phyloP scores from a whole-genome alignment of 2,797 vertebrate species.

The Lophura swinhoii region DNA sequence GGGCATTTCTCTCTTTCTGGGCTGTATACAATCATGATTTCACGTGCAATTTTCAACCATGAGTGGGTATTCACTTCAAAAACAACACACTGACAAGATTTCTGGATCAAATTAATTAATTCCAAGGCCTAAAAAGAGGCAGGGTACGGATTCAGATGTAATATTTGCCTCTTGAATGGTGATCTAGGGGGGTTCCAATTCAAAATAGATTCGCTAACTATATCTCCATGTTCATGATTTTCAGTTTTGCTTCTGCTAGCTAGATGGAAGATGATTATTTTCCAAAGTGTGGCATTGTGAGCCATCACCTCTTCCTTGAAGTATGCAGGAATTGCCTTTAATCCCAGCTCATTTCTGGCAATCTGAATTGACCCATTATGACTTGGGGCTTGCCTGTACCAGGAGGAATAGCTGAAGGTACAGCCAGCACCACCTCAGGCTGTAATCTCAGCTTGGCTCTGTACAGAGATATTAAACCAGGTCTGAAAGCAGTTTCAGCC shows the following conservation, averaged over 20 bases:
- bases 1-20: neutral
- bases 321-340: neutral
- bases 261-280: too few species aligned
- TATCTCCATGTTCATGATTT: neutral
- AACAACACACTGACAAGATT: neutral
- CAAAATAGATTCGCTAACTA: neutral
- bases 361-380: neutral
- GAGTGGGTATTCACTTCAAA: neutral
- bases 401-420: neutral
- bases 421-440: neutral
- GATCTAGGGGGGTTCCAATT: neutral
- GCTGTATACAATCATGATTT: neutral
- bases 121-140: neutral
- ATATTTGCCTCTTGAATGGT: neutral
- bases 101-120: neutral
- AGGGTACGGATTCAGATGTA: neutral
- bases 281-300: neutral
- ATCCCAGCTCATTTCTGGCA: neutral
- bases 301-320: neutral
- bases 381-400: accelerated
- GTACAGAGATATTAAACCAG: neutral
- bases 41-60: neutral
- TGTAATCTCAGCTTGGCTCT: neutral
- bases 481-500: neutral
- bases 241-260: neutral